Conservation (phyloP, 2,888 invertebrate genomes). For the Cryptocephalus primarius region DNA sequence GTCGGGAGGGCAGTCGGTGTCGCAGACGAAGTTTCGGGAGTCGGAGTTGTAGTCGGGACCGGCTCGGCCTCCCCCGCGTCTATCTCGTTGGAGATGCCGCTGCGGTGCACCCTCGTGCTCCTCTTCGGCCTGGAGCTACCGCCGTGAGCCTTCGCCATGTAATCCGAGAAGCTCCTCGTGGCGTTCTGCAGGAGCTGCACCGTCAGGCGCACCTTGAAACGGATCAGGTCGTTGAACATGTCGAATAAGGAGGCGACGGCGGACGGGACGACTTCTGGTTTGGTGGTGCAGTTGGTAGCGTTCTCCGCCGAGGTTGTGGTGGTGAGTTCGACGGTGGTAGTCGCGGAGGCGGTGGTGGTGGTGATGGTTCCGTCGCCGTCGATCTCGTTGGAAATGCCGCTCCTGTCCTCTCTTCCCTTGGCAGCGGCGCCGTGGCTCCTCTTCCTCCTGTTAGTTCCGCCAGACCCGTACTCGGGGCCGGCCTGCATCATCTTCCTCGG, state of each 20-base stretch:
- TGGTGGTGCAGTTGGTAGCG: conserved; percentile 2
- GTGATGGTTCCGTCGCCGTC: conserved; percentile 1
- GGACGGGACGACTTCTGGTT: conserved; percentile 10
- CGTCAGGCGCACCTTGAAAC: conserved; percentile 57
- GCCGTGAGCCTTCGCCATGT: background rate
- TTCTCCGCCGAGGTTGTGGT: conserved; percentile 1
- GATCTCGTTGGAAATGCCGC: conserved; percentile 7
- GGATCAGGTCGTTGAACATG: conserved; percentile 52
- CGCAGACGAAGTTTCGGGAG: no score
- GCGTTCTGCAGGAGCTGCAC: conserved; percentile 57
- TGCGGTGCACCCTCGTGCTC: background rate
- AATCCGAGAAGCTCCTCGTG: conserved; percentile 51
- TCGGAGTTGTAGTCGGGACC: no score
- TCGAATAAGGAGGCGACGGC: conserved; percentile 41
- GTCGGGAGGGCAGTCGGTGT: no score
- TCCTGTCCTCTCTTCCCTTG: conserved; percentile 1
- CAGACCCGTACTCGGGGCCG: background rate
- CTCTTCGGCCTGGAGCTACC: conserved; percentile 46
- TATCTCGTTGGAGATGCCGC: background rate
- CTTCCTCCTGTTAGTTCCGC: background rate
- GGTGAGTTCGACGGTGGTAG: conserved; percentile 2
- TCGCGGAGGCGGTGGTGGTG: background rate
- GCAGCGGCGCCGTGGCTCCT: background rate
- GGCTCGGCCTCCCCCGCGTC: no score
- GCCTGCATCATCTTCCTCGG: conserved; percentile 37